Base-by-base conservation (phyloP, 1,140 invertebrate species). In the Chironomus tepperi region DNA sequence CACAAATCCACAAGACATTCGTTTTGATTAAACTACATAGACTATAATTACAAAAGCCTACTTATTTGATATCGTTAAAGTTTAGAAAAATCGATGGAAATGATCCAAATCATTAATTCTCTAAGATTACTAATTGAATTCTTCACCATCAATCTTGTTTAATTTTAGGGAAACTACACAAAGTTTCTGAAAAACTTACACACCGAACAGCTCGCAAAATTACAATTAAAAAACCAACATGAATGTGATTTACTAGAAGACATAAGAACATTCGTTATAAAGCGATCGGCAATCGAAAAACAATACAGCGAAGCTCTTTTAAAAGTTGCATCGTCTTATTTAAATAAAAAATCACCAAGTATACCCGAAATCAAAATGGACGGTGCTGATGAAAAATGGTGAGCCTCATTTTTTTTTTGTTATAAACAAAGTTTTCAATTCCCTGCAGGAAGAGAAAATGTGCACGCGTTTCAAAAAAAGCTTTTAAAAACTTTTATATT, bases 211-310 rank as follows among this genome's bases (percentile, higher is more conserved):
- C 87, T 95, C 73, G 88, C 93, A 7, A 96, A 96, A 84, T 87
- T 98, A 77, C 91, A 95, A 81, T 87, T 92, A 34, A 98, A 98
- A 84, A 96, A 97, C 83, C 95, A 97, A 83, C 95, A 97, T 85
- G 96, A 98, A 81, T 95, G 93, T 84, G 95, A 98, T 82, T 85
- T 98, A 75, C 84, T 98, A 72, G 96, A 98, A 84, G 95, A 97
- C 81, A 91, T 98, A 73, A 90, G 94, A 85, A 94, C 90, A 79
- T 98, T 96, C 83, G 93, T 91, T 57, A 90, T 97, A 79, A 96
- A 96, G 81, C 88, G 94, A 77, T 95, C 94, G 18, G 88, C 92
- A 19, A 93, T 98, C 77, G 96, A 98, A 83, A 97, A 96, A 81
- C 94, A 94, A 15, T 98, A 98, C 83, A 95, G 93, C 0, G 95